phyloP scores from a whole-genome alignment of 1,140 invertebrate species.

The Ceratina japonica region DNA sequence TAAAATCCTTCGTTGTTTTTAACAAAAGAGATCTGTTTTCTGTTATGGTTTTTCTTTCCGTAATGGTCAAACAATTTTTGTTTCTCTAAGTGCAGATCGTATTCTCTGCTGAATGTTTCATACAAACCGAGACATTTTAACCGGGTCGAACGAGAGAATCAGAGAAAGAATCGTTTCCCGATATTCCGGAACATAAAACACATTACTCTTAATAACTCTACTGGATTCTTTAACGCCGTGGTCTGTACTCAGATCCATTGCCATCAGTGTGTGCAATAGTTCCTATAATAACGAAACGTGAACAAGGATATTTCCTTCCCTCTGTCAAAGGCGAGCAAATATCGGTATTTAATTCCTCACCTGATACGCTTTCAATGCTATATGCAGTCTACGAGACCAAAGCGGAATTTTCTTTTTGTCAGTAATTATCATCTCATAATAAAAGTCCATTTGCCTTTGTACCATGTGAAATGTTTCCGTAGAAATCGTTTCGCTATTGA shows the following conservation, averaged over 20 bases:
- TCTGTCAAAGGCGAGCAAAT: slow-evolving; percentile 1
- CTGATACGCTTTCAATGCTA: slow-evolving; percentile 87
- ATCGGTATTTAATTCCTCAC: slow-evolving; percentile 71
- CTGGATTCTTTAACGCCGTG: slow-evolving; percentile 86
- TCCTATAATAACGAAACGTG: slow-evolving; percentile 78
- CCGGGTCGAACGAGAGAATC: slow-evolving; percentile 90
- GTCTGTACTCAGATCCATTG: slow-evolving; percentile 89
- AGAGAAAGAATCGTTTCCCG: slow-evolving; percentile 92
- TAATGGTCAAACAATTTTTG: too few relatives aligned
- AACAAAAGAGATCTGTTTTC: too few relatives aligned
- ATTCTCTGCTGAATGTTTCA: slow-evolving; percentile 11
- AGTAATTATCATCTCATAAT: slow-evolving; percentile 90
- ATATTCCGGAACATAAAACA: slow-evolving; percentile 97
- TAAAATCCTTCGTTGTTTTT: too few relatives aligned
- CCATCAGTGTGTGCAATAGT: slow-evolving; percentile 86
- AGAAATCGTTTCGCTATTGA: slow-evolving; percentile 91
- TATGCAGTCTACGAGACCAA: slow-evolving; percentile 92
- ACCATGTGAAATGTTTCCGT: slow-evolving; percentile 95
- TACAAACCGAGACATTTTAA: slow-evolving; percentile 90
- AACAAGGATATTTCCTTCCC: slow-evolving; percentile 46
- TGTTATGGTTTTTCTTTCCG: too few relatives aligned
- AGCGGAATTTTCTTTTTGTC: slow-evolving; percentile 92
- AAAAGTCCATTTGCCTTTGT: slow-evolving; percentile 94
- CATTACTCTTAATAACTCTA: slow-evolving; percentile 93
- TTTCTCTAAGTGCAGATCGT: background rate